Evolutionary conservation across 1,140 invertebrate genomes (phyloP).

Genomic region (Brachionus koreanus): DNA sequence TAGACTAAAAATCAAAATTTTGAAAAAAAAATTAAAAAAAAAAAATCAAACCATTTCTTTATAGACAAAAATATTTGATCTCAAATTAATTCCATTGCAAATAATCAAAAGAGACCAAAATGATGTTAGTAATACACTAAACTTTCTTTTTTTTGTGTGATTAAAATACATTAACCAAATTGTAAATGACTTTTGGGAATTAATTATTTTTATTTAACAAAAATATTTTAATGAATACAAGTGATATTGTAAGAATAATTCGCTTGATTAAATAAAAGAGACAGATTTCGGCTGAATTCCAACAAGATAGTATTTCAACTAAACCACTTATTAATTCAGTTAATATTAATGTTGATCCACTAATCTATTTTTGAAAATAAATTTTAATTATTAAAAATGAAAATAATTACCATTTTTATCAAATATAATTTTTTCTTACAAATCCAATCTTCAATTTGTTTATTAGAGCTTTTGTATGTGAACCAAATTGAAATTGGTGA

Average conservation of each 20-base stretch:
- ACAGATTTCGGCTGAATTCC: background rate
- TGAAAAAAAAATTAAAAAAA: too few relatives aligned
- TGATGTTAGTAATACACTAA: background rate
- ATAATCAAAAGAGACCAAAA: background rate
- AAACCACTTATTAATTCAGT: background rate
- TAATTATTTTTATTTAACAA: background rate
- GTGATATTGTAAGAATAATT: background rate
- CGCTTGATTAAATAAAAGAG: background rate
- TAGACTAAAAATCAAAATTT: too few relatives aligned
- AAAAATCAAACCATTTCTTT: background rate
- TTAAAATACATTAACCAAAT: background rate
- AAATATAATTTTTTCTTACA: background rate
- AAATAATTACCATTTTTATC: background rate
- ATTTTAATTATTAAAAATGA: background rate
- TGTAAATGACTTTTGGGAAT: background rate
- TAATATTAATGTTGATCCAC: background rate
- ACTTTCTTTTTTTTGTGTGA: background rate
- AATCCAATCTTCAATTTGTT: background rate
- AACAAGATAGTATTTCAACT: background rate
- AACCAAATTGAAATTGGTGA: background rate
- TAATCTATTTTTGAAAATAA: background rate
- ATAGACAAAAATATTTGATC: background rate
- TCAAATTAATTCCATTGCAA: background rate
- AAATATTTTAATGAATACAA: background rate
- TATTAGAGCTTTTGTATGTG: background rate